Conservation (phyloP, 64 coral and sea anemone species). For the Anthopleura sola region DNA sequence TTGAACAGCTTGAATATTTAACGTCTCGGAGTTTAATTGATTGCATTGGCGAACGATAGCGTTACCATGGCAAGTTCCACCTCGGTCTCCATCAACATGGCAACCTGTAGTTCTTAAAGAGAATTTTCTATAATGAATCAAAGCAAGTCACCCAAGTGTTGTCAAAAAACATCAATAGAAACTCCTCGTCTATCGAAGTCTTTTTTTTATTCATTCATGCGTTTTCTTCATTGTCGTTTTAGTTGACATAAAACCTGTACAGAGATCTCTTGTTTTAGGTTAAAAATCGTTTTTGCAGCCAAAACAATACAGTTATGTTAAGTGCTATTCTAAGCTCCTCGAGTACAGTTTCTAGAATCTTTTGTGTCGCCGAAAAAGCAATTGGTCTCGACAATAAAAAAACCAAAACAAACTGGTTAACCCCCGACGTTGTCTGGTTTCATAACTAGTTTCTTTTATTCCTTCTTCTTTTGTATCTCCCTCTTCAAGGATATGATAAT, state of each 20-base stretch:
- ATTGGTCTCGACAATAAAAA: not conserved
- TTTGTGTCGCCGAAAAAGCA: not conserved
- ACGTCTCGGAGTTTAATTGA: not conserved
- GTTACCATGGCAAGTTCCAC: not conserved
- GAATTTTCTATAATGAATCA: slow-evolving; percentile 10
- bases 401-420: not conserved
- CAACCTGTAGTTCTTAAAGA: not conserved
- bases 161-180: not conserved
- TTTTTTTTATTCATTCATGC: not conserved
- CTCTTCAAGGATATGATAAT: not conserved
- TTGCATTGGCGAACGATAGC: not conserved
- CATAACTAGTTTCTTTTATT: not conserved
- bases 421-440: not conserved
- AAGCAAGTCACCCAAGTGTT: not conserved
- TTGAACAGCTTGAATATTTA: slow-evolving; percentile 9
- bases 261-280: too few relatives aligned
- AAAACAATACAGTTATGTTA: not conserved
- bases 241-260: not conserved
- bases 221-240: not conserved
- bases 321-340: not conserved
- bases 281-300: not conserved
- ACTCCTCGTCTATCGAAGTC: not conserved
- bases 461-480: not conserved
- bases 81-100: not conserved
- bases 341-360: not conserved